Evolutionary conservation across 2,113 vertebrate genomes (phyloP), one percentile per base, ranked within the genome.

Genomic region (Oenanthe oenanthe): DNA sequence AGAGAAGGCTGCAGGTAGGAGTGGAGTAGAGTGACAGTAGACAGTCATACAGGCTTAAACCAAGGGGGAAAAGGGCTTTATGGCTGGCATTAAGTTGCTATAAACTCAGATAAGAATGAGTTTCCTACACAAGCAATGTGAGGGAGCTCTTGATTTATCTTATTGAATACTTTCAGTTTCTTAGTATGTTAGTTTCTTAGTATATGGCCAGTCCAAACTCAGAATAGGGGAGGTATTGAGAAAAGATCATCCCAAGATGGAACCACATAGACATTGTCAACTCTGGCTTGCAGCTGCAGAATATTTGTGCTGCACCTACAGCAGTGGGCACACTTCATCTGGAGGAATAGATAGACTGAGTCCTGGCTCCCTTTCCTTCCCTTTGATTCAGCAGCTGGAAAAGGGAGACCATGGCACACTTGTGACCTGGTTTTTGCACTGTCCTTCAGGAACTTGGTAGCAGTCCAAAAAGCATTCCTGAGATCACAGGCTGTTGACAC

Each of bases 401-500:
- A 73, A 0, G 4, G 63, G 45, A 92, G 14, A 91, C 24, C 57
- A 65, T 1, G 1, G 70, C 66, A 75, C 61, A 72, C 20, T 78
- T 40, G 89, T 91, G 92, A 89, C 92, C 91, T 92, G 91, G 21
- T 94, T 94, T 95, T 81, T 81, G 66, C 89, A 78, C 95, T 96
- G 95, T 95, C 93, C 96, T 97, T 93, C 93, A 93, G 91, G 94
- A 95, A 94, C 70, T 78, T 95, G 95, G 36, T 1, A 13, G 25
- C 1, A 1, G 40, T 87, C 92, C 94, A 96, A 51, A 75, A 88
- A 84, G 17, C 93, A 91, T 94, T 96, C 94, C 74, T 85, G 29
- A 61, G 86, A 93, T 92, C 89, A 81, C 93, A 92, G 91, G 54
- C 87, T 95, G 93, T 95, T 96, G 96, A 95, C 92, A 91, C 42